Base-by-base conservation (phyloP, 2,113 vertebrate species). In the Phyllostomus discolor region DNA sequence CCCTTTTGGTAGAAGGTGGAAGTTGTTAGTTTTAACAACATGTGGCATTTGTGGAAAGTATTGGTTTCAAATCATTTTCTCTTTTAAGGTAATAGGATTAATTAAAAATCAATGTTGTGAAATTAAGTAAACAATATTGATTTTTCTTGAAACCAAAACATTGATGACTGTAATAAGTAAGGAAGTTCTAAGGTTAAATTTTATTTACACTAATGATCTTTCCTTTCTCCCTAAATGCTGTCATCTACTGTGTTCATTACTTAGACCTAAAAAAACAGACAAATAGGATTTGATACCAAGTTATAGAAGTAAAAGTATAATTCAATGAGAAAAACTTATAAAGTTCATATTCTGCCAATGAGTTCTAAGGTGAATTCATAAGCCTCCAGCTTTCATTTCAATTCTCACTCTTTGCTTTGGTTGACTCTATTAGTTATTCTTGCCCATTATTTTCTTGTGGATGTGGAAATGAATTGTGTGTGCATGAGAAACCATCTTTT, bases 401-500 rank as follows among this genome's bases (percentile, higher is more conserved):
- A 4, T 76, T 81, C 78, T 54, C 20, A 52, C 19, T n/a, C 81
- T 75, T 35, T 7, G 66, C 24, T 93, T 76, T 64, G 91, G 70
- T 64, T 95, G 90, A 67, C 92, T 70, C n/a, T 28, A 0, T 90
- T 91, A 92, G 64, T 87, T 94, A 92, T 67, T 79, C 54, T 95
- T 97, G 81, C 19, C 50, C 54, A 79, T 93, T n/a, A 50, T 91
- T 97, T 57, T 85, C 35, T 46, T 78, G 79, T 66, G 46, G 91
- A 86, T 93, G 41, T 93, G 72, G 95, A 88, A 48, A 64, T 72
- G 86, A 88, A 28, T 70, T 54, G 76, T 80, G 31, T 82, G 79
- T 91, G 50, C 84, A 89, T 88, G 89, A 87, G 96, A 97, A 96
- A 80, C 72, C 75, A 83, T 50, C 26, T 93, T 95, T 90, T 79